Evolutionary conservation across 2,888 invertebrate species (phyloP), one percentile per base, ranked within the genome.

Genomic region (Microchrysa polita): DNA sequence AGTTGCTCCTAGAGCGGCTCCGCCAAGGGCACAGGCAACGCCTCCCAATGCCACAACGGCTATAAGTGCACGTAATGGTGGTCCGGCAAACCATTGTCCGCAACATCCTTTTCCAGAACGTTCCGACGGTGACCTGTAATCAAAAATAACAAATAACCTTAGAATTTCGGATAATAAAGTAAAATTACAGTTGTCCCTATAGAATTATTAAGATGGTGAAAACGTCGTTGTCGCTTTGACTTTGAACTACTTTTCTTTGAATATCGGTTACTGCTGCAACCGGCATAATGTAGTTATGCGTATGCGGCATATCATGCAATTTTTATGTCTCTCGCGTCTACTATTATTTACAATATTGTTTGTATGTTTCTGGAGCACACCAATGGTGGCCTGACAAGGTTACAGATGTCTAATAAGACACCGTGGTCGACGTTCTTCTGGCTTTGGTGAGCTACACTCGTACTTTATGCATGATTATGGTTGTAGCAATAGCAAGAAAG

Each of bases 21-120:
- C 85, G 75, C 85, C 85, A 34, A 85, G 78, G 76, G 85, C 84
- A 79, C 85, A 85, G 20, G 85, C 85, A 44, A 85, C 81, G 75
- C 85, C 85, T 69, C 85, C 85, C 61, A 85, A 78, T 18, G 85
- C 85, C 20, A 85, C 84, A 34, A 85, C 83, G 59, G 84, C 85
- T 73, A 85, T 84, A 75, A 85, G 80, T 57, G 85, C 83, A 61
- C 85, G 82, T 76, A 85, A 77, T 69, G 85, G 85, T 61, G 85
- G 85, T 53, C 85, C 85, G 44, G 85, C 83, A 78, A 85, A 85
- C 85, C 85, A 85, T 79, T 84, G 84, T 75, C 85, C 84, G 75
- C 85, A 85, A 76, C 85, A 85, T 74, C 84, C 85, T 78, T 85
- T 85, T 73, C 85, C 84, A 75, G 84, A 84, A 75, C 85, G 83